Evolutionary conservation across 2,888 invertebrate genomes (phyloP), one percentile per base, ranked within the genome.

Genomic region (Trichopria drosophilae): DNA sequence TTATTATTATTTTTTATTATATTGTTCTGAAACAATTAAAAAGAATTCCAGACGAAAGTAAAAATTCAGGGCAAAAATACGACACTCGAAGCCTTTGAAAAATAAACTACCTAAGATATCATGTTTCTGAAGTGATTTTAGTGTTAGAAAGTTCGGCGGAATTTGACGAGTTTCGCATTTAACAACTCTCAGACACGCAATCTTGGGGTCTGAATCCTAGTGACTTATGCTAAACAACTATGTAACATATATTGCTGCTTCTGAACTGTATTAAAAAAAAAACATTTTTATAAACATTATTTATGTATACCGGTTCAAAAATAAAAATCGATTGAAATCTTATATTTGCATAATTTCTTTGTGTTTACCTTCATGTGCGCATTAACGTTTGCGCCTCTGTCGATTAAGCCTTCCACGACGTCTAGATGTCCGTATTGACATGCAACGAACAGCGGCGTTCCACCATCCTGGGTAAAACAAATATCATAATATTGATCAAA

Each of bases 361-460:
- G 5, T 34, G 6, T 23, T 52, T 72, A 90, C 90, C 82, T 91
- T 90, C 90, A 92, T 91, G 61, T 84, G 85, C 13, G 86, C 82
- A 69, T 91, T 89, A 26, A 90, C 85, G 72, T 88, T 81, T 6
- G 90, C 90, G 6, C 93, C 93, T 64, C 87, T 83, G 52, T 84
- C 83, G 44, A 95, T 82, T 5, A 96, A 79, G 71, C 91, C 89
- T 63, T 89, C 85, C 4, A 92, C 93, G 54, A 94, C 88, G 53
- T 92, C 87, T 65, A 90, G 79, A 74, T 95, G 92, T 1, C 93
- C 94, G 71, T 92, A 91, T 71, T 95, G 93, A 61, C 93, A 90
- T 40, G 95, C 88, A 45, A 96, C 89, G 74, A 95, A 93, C 49
- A 95, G 78, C 0, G 96, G 91, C 20, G 95, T 94, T 48, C 94